Evolutionary conservation across 1,140 invertebrate genomes (phyloP), one percentile per base, ranked within the genome.

Genomic region (Arctopsyche grandis): DNA sequence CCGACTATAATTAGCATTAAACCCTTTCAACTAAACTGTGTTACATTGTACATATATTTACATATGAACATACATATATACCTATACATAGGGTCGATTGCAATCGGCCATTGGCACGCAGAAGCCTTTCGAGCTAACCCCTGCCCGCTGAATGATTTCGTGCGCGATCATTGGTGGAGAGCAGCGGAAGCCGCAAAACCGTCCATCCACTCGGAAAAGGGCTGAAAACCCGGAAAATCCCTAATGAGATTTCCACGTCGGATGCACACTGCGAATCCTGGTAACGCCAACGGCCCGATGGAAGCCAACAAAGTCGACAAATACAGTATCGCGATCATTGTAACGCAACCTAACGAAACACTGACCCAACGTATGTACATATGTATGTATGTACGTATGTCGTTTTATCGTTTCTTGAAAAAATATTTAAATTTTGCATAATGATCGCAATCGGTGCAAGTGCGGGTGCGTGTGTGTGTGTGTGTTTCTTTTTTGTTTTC

Each of bases 231-330:
- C 19, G 44, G 70, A 74, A 74, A 74, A 74, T 74, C 70, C 24
- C 70, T 74, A 74, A 74, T 74, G 70, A 74, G 70, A 74, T 74
- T 74, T 74, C 21, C 70, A 74, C 22, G 48, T 74, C 46, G 70
- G 70, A 46, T 44, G 69, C 43, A 48, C 19, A 22, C 0, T 66
- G 60, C 24, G 60, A 66, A 66, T 22, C 48, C 48, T 16, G 29
- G 69, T 9, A 14, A 44, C 14, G 12, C 9, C n/a, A 12, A 44
- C 10, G 46, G 70, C 29, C n/a, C 9, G 38, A 74, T 26, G 38
- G 70, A 74, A 74, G 70, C 70, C 70, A 52, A 21, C 16, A 24
- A 74, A 74, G 70, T 52, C 0, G 43, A 43, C 19, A 19, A 48
- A 74, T 52, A 48, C 46, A 9, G 26, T 22, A 43, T 71, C 46